Percentiles rank a stretch among this genome's conserved stretches.
phyloP scores from a whole-genome alignment of 35 echinoderm and acorn worm species.

The Lytechinus pictus region DNA sequence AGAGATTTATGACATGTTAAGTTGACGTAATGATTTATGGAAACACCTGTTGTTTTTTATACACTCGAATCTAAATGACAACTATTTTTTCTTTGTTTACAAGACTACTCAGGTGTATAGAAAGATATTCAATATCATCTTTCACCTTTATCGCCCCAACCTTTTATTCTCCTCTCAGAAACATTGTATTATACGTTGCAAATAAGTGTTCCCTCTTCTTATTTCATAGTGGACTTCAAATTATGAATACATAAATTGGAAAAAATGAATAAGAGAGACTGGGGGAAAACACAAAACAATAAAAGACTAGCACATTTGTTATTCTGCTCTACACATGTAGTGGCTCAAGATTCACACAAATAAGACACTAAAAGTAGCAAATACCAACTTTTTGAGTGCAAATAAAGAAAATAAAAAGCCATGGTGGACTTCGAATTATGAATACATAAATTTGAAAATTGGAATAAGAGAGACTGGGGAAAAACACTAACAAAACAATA shows the following conservation, averaged over 20 bases:
- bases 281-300: neutral
- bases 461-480: neutral
- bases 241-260: neutral
- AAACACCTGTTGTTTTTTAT: neutral
- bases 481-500: neutral
- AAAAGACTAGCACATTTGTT: neutral
- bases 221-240: neutral
- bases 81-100: neutral
- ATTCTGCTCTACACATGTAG: no score
- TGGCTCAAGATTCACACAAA: neutral
- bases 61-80: neutral
- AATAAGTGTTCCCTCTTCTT: neutral
- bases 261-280: neutral
- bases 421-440: neutral
- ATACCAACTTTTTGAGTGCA: slow-evolving; percentile 1
- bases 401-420: neutral
- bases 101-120: neutral
- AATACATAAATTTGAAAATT: neutral
- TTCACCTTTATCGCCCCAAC: neutral
- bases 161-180: neutral
- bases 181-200: neutral
- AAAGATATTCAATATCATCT: neutral
- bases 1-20: neutral
- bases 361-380: neutral
- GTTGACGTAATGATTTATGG: neutral